Conservation (phyloP, 2,113 vertebrate species). For the Desmodus rotundus region DNA sequence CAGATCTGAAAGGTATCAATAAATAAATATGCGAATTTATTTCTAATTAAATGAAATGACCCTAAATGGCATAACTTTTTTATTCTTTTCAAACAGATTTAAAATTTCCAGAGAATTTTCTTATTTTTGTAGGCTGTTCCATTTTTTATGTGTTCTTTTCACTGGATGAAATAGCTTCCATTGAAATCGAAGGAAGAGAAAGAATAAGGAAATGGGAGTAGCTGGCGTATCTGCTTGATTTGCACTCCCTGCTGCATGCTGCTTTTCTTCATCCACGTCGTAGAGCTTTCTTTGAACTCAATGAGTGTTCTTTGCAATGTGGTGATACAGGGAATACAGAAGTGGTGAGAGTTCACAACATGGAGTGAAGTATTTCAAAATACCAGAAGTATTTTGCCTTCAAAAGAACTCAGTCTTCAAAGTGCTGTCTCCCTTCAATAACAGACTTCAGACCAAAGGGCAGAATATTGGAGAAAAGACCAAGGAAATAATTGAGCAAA, state of each 20-base stretch:
- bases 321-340: not conserved
- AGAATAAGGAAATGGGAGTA: not conserved
- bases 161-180: not conserved
- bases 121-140: not conserved
- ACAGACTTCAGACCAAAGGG: not conserved
- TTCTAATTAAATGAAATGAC: not conserved
- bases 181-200: not conserved
- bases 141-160: not conserved
- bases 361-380: not conserved
- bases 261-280: not conserved
- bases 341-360: not conserved
- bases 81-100: not conserved
- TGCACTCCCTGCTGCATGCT: not conserved
- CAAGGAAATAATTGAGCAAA: constrained; percentile 6
- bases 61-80: not conserved
- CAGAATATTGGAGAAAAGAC: not conserved
- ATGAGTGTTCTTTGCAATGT: not conserved
- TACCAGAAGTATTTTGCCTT: not conserved
- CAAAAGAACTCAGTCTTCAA: constrained; percentile 39
- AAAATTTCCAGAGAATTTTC: not conserved
- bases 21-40: not conserved
- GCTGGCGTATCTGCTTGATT: not conserved
- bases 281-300: constrained; percentile 9
- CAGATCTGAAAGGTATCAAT: not conserved
- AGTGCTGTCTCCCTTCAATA: not conserved